phyloP scores from a whole-genome alignment of 2,113 vertebrate species.

The Hippocampus abdominalis region DNA sequence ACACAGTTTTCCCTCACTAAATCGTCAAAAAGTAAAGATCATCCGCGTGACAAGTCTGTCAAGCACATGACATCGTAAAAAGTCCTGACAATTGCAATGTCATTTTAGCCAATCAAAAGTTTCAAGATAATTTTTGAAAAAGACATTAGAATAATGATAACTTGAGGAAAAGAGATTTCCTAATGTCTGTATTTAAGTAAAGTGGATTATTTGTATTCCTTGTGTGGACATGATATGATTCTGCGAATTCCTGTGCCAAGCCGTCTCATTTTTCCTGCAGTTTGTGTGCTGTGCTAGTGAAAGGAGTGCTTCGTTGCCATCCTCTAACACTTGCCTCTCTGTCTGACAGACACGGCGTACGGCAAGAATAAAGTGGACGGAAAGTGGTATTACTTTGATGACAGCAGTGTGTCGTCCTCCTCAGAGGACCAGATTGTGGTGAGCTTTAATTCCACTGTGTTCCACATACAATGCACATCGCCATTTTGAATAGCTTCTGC shows the following conservation, averaged over 20 bases:
- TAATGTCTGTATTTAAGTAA: neutral
- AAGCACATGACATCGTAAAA: no score
- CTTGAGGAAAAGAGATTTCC: neutral
- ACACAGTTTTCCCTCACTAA: neutral
- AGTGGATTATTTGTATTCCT: neutral
- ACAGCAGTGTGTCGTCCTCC: slow-evolving; percentile 88
- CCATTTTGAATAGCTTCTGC: neutral
- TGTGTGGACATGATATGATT: neutral
- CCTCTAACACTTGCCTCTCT: slow-evolving; percentile 8
- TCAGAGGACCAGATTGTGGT: slow-evolving; percentile 98
- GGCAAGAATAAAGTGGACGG: slow-evolving; percentile 89
- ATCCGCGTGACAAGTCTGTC: neutral
- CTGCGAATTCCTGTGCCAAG: neutral
- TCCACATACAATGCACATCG: neutral
- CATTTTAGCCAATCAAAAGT: neutral
- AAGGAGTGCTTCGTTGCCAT: neutral
- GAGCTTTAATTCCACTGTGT: slow-evolving; percentile 53
- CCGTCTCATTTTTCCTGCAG: neutral
- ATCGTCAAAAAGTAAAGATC: neutral
- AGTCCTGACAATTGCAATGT: neutral
- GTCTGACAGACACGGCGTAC: slow-evolving; percentile 84
- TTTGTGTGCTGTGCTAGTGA: neutral
- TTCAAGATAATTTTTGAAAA: neutral
- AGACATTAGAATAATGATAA: neutral
- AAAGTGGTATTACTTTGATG: slow-evolving; percentile 96